phyloP scores from a whole-genome alignment of 92 coral and sea anemone species.

The Palythoa heliodiscus region DNA sequence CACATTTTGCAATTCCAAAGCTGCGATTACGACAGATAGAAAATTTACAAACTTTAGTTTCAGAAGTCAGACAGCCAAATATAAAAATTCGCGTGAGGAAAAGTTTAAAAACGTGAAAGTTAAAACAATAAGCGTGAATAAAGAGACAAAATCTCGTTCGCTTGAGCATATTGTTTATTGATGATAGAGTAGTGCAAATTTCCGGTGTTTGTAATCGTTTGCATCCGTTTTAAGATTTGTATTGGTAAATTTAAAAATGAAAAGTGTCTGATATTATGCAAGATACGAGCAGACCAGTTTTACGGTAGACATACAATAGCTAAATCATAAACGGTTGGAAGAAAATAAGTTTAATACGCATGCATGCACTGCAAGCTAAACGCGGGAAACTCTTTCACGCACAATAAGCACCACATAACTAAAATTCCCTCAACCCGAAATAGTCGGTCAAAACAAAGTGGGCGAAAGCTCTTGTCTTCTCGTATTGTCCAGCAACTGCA shows the following conservation, averaged over 20 bases:
- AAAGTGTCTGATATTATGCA: not conserved
- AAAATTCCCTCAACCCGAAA: not conserved
- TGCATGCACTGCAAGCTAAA: not conserved
- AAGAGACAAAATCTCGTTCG: conserved; percentile 5
- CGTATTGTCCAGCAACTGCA: not conserved
- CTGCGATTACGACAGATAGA: not conserved
- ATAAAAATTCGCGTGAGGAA: not conserved
- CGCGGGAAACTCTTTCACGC: conserved; percentile 34
- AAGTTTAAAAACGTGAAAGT: not conserved
- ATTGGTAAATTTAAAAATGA: not conserved
- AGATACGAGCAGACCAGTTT: not conserved
- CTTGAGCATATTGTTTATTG: not conserved
- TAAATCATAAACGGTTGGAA: not conserved
- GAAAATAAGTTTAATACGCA: not conserved
- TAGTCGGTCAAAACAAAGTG: not conserved
- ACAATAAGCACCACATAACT: not conserved
- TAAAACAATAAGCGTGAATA: not conserved
- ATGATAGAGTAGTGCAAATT: not conserved
- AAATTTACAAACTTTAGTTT: conserved; percentile 13
- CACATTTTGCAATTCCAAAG: conserved; percentile 4
- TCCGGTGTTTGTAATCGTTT: conserved; percentile 12
- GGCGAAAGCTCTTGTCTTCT: not conserved
- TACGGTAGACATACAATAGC: not conserved
- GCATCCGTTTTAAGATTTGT: conserved; percentile 14
- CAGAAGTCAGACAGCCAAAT: not conserved